Evolutionary conservation across 2,797 vertebrate genomes (phyloP).

Genomic region (Sebastes kiyomatsui): DNA sequence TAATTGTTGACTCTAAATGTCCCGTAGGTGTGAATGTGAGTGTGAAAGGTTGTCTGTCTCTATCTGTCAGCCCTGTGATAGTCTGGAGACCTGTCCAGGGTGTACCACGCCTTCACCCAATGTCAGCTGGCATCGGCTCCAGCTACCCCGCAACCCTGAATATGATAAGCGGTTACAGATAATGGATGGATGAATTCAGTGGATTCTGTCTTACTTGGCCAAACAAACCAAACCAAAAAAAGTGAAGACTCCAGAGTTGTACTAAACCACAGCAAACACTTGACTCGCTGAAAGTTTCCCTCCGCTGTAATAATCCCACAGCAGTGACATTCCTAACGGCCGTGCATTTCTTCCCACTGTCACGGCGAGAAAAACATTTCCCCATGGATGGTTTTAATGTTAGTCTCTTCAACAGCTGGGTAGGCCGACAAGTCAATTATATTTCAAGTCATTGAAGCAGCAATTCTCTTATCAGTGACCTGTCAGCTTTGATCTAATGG

Average conservation of each 20-base stretch:
- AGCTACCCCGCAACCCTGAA: too few relatives aligned
- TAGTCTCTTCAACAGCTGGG: slow-evolving; percentile 30
- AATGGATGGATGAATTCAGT: neutral
- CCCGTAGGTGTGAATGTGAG: too few relatives aligned
- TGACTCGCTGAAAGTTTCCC: neutral
- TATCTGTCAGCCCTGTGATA: too few relatives aligned
- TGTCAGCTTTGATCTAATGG: slow-evolving; percentile 51
- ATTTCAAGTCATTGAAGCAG: slow-evolving; percentile 48
- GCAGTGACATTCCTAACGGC: slow-evolving; percentile 25
- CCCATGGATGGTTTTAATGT: slow-evolving; percentile 48
- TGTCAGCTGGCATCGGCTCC: too few relatives aligned
- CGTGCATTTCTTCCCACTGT: slow-evolving; percentile 25
- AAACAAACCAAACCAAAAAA: neutral
- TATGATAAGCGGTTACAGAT: too few relatives aligned
- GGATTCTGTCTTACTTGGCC: neutral
- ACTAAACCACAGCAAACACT: slow-evolving; percentile 13
- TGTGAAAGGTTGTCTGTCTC: too few relatives aligned
- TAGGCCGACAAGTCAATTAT: slow-evolving; percentile 51
- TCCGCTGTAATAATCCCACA: slow-evolving; percentile 7
- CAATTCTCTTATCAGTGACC: slow-evolving; percentile 48
- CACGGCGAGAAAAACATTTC: slow-evolving; percentile 39
- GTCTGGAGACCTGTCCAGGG: too few relatives aligned
- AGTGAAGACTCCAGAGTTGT: neutral
- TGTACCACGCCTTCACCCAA: too few relatives aligned
- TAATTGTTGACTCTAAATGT: too few relatives aligned